Base-by-base conservation (phyloP, 2,113 vertebrate genomes). In the Mugil cephalus region DNA sequence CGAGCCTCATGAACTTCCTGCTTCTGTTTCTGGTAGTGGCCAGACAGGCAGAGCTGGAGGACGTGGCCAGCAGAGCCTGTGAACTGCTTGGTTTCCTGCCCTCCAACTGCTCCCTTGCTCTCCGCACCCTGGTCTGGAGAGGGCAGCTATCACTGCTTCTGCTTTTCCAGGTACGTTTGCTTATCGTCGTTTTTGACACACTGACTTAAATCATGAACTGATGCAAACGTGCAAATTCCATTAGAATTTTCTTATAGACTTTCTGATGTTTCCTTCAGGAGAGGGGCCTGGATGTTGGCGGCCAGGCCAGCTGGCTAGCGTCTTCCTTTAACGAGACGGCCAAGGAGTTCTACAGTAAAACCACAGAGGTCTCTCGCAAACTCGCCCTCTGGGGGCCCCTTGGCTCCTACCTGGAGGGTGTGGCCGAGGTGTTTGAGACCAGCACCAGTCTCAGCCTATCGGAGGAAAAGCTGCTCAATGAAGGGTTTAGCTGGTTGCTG, bases 401-500 rank as follows among this genome's bases (percentile, higher is more conserved):
- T 21, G 94, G 94, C 35, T 93, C 95, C 7, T 99, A 98, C 78
- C 87, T 98, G 63, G 97, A 98, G 72, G 96, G 97, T 4, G 95
- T 96, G 69, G 94, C 96, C 6, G 97, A 98, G 90, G 95, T 97
- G 51, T 98, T 98, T 74, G 96, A 98, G 84, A 97, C 92, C 4
- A 97, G 97, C 87, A 34, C 76, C 71, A 87, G 77, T 74, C 91
- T 98, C 46, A 91, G 92, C 70, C 93, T 97, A 75, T 97, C 98
- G 6, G 95, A 99, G 76, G 98, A 98, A 60, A 96, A 95, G 90
- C 87, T 99, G 68, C 92, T 99, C n/a, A 95, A 94, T 46, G 96
- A 97, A 82, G 98, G 98, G 0, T 99, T 99, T 73, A 93, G 93
- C 64, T 96, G 98, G 95, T 79, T 99, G 86, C 92, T 98, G 47